Conservation (phyloP, 2,888 invertebrate genomes). For the Trimorus sp. region DNA sequence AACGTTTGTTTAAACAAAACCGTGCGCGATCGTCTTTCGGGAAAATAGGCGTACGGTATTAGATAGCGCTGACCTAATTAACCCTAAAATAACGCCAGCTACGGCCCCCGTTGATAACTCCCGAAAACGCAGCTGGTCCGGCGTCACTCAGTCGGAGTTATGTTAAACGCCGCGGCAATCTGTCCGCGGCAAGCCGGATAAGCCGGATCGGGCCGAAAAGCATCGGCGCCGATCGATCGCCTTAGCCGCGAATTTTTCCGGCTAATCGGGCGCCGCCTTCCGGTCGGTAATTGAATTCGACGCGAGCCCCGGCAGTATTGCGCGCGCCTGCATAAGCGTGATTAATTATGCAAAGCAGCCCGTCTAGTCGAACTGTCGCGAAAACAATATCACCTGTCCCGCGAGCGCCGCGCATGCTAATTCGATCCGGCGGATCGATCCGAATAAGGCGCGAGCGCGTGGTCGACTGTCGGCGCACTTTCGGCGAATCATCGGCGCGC, state of each 20-base stretch:
- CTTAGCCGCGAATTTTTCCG: slow-evolving; percentile 36
- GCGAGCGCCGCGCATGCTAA: slow-evolving; percentile 31
- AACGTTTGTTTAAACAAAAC: too few species aligned
- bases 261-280: slow-evolving; percentile 30
- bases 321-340: slow-evolving; percentile 34
- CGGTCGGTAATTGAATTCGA: slow-evolving; percentile 42
- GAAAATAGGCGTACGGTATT: too few species aligned
- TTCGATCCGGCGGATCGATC: slow-evolving; percentile 33
- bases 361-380: slow-evolving; percentile 40
- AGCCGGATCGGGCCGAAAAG: slow-evolving; percentile 12
- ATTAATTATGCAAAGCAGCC: slow-evolving; percentile 61
- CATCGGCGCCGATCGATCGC: slow-evolving; percentile 29
- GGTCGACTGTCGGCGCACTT: slow-evolving; percentile 31
- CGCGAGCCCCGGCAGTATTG: slow-evolving; percentile 14
- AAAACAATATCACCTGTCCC: slow-evolving; percentile 55
- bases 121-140: slow-evolving; percentile 1
- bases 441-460: neutral
- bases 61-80: too few species aligned
- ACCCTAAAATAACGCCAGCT: too few species aligned
- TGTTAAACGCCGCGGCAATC: slow-evolving; percentile 40
- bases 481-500: slow-evolving; percentile 47
- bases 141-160: slow-evolving; percentile 16
- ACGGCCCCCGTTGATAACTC: neutral
- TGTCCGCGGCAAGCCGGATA: slow-evolving; percentile 25
- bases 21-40: too few species aligned